Conservation (phyloP, 2,888 invertebrate species). For the Drosophila neonasuta region DNA sequence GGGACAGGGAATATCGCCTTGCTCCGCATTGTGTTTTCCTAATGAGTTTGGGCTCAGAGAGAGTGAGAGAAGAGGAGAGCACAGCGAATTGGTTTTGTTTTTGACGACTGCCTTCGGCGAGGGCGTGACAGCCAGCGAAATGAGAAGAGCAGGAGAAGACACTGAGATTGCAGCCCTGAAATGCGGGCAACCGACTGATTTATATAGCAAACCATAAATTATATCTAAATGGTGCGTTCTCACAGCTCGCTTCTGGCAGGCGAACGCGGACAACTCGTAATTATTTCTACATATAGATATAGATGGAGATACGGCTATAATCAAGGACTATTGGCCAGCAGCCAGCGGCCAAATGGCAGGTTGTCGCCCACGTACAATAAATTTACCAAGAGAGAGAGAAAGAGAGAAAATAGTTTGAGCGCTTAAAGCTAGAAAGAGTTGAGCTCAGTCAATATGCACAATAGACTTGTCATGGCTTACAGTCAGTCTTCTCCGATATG, state of each 20-base stretch:
- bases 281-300: conserved; percentile 52
- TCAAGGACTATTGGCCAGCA: conserved; percentile 28
- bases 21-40: conserved; percentile 52
- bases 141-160: conserved; percentile 4
- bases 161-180: conserved; percentile 55
- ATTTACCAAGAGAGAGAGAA: conserved; percentile 34
- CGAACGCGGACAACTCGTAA: conserved; percentile 45
- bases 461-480: background rate
- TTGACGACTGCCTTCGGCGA: conserved; percentile 59
- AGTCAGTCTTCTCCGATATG: background rate
- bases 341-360: conserved; percentile 41
- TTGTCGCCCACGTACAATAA: conserved; percentile 60
- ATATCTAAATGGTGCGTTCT: conserved; percentile 66
- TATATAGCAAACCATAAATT: conserved; percentile 66
- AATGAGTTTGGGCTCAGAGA: conserved; percentile 55
- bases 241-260: conserved; percentile 31
- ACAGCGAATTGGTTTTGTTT: conserved; percentile 63
- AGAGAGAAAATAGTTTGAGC: background rate
- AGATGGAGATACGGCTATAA: conserved; percentile 18
- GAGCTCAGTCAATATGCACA: background rate
- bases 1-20: conserved; percentile 41
- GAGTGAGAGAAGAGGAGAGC: background rate
- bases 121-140: conserved; percentile 49
- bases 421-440: background rate
- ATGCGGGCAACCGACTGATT: conserved; percentile 61